phyloP scores from a whole-genome alignment of 1,140 invertebrate genomes.

The Drusus annulatus region DNA sequence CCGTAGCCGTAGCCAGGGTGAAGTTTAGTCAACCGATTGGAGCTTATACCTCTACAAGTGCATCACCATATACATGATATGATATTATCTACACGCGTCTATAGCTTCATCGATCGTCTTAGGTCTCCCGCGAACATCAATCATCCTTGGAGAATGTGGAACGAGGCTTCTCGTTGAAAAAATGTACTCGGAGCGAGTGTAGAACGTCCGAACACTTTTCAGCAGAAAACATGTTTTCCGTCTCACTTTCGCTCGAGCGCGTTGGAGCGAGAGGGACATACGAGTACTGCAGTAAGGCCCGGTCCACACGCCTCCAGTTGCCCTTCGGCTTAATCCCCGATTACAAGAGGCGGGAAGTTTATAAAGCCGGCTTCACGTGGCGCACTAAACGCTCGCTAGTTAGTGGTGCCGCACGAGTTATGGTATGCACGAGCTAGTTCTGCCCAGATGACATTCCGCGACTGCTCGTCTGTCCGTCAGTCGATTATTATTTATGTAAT shows the following conservation, averaged over 20 bases:
- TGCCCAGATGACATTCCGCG: background rate
- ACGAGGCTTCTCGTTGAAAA: constrained; percentile 18
- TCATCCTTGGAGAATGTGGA: constrained; percentile 15
- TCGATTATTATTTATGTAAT: constrained; percentile 4
- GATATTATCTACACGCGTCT: too few relatives aligned
- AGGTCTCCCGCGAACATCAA: constrained; percentile 9
- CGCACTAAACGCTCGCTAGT: background rate
- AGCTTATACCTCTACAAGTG: too few relatives aligned
- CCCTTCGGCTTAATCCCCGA: background rate
- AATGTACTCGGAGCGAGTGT: too few relatives aligned
- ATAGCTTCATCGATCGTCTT: constrained; percentile 1
- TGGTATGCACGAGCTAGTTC: too few relatives aligned
- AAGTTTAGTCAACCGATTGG: too few relatives aligned
- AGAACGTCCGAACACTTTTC: background rate
- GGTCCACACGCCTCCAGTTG: background rate
- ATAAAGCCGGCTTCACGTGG: background rate
- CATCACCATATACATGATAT: too few relatives aligned
- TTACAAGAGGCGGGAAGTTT: background rate
- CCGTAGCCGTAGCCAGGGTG: too few relatives aligned
- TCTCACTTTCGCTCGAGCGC: constrained; percentile 16
- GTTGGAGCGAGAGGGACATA: background rate
- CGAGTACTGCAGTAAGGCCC: constrained; percentile 13
- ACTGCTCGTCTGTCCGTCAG: background rate
- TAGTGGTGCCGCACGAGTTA: background rate
- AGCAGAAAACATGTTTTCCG: constrained; percentile 1